Base-by-base conservation (phyloP, 2,888 invertebrate genomes). In the Diabrotica balteata region DNA sequence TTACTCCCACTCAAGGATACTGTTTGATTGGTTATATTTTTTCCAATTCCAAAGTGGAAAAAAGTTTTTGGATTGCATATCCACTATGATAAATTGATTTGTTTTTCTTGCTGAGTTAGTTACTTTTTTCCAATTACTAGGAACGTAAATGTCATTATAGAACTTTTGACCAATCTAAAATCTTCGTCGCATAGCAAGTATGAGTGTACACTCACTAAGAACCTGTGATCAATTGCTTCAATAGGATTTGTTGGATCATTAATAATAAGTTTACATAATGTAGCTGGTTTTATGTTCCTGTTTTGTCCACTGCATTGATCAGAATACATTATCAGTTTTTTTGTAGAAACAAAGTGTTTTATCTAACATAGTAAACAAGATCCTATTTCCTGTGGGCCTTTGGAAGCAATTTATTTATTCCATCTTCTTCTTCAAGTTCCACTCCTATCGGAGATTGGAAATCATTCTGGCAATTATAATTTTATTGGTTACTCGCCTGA, bases 141-240 rank as follows among this genome's bases (percentile, higher is more conserved):
- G n/a, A 63, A 46, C 51, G 10, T 43, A 43, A 43, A 58, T 49
- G 57, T 52, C 46, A 8, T 46, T 46, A 9, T 9, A 46, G 9
- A 46, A 46, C 9, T 46, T 46, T 46, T 46, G 7, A 8, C 46
- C 46, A 46, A 46, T 7, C 22, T 43, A 32, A 50, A 65, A 11
- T 59, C 46, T 44, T 59, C 11, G 45, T 53, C 69, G 49, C 54
- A 54, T 54, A 7, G 54, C 32, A 54, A 54, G 22, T 54, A 54
- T 22, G 7, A 54, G 22, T 11, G 54, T 42, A 11, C 54, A 54
- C 54, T 54, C 5, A 54, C n/a, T 9, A 54, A 17, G 22, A 54
- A 54, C 22, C 0, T 54, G 42, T 11, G 22, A 54, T 54, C n/a
- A 17, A 54, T 54, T 54, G 1, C 42, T 17, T 17, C 17, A 17